These are phyloP conservation scores for Eremobia ochroleuca DNA, from an alignment of 2,888 invertebrate species.

Conservation along the genomic window DNA sequence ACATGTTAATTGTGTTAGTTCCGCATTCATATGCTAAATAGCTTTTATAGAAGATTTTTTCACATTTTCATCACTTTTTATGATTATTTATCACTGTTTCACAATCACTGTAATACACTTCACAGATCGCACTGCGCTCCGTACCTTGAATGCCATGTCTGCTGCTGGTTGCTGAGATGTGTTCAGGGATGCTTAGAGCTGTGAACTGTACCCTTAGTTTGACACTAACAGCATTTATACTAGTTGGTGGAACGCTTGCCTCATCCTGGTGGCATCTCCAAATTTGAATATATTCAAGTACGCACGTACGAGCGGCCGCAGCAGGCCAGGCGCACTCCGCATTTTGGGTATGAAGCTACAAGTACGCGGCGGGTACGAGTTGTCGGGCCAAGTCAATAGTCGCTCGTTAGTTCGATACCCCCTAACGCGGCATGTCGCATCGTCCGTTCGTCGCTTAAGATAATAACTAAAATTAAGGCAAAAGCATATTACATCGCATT, in stretches of 20 bases:
- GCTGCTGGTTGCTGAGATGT: conserved; percentile 77
- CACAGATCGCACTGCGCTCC: conserved; percentile 73
- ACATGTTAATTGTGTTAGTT: neutral
- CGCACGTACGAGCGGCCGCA: conserved; percentile 80
- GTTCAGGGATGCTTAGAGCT: conserved; percentile 84
- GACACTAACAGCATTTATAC: conserved; percentile 86
- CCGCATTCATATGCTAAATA: neutral
- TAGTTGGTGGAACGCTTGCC: conserved; percentile 74
- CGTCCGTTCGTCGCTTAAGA: no score
- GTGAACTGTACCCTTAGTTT: conserved; percentile 85
- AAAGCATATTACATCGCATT: no score
- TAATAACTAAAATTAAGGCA: no score
- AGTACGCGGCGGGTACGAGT: no score
- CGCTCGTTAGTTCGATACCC: no score
- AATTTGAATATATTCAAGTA: conserved; percentile 89
- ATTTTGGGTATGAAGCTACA: no score
- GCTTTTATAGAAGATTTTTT: neutral
- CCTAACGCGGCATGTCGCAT: no score
- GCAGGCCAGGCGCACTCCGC: no score
- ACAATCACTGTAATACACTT: conserved; percentile 71
- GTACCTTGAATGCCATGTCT: conserved; percentile 89
- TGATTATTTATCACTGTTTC: conserved; percentile 60
- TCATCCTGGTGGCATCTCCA: conserved; percentile 86
- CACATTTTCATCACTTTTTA: conserved; percentile 47
- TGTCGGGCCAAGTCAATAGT: no score